phyloP scores from a whole-genome alignment of 2,797 vertebrate species.

The Cirrhinus molitorella region DNA sequence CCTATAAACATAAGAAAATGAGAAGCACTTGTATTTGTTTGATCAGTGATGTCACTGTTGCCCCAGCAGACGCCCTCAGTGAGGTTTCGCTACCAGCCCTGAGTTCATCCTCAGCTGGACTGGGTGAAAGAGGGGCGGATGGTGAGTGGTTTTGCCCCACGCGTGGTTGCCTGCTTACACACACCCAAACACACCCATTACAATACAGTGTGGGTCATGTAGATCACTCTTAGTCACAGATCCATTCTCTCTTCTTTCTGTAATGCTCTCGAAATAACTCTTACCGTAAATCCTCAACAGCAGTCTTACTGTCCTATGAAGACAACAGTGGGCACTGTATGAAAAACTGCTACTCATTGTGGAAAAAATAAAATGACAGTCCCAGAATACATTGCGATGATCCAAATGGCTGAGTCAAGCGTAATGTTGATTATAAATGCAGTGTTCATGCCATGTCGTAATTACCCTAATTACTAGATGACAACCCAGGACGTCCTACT shows the following conservation, averaged over 20 bases:
- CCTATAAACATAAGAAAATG: neutral
- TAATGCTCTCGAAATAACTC: neutral
- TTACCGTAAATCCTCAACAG: neutral
- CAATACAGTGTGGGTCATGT: conserved; percentile 5
- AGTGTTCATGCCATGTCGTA: neutral
- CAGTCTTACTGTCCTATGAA: conserved; percentile 10
- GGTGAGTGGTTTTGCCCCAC: conserved; percentile 77
- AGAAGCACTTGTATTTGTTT: conserved; percentile 48
- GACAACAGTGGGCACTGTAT: neutral
- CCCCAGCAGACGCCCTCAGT: conserved; percentile 79
- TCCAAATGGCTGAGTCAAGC: neutral
- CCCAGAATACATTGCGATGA: neutral
- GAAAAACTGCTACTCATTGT: neutral
- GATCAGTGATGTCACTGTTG: conserved; percentile 74
- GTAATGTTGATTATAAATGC: neutral
- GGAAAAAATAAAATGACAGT: neutral
- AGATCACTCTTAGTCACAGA: conserved; percentile 19
- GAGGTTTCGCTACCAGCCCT: conserved; percentile 83
- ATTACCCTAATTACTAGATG: neutral
- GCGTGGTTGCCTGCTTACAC: conserved; percentile 63
- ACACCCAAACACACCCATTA: conserved; percentile 69
- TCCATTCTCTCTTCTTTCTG: neutral
- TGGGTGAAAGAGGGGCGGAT: conserved; percentile 66
- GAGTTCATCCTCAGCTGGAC: conserved; percentile 68
- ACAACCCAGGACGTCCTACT: neutral